phyloP scores from a whole-genome alignment of 2,888 invertebrate genomes.

The Pollenia labialis region DNA sequence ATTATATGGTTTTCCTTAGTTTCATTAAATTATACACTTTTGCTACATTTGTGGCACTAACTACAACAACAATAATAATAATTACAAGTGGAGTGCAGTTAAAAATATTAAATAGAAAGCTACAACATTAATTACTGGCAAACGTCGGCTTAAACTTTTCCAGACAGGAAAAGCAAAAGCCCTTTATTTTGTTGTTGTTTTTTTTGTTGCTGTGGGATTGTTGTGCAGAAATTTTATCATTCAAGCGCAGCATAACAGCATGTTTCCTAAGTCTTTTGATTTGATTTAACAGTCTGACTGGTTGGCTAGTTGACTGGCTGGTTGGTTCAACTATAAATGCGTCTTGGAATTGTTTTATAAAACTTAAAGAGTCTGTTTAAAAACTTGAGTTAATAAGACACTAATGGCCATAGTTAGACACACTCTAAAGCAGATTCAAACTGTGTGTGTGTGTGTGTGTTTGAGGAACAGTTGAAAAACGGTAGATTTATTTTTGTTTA shows the following conservation, averaged over 20 bases:
- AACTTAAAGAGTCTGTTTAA: constrained; percentile 11
- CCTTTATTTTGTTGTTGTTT: not conserved
- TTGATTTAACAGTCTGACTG: constrained; percentile 29
- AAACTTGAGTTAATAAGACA: constrained; percentile 36
- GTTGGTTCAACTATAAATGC: not conserved
- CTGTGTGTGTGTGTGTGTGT: too few relatives aligned
- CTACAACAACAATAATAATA: not conserved
- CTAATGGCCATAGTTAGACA: constrained; percentile 46
- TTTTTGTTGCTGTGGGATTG: not conserved
- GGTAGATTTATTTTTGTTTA: not conserved
- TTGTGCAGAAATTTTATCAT: constrained; percentile 17
- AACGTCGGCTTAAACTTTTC: not conserved
- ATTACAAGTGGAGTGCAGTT: constrained; percentile 30
- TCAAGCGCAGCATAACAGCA: constrained; percentile 32
- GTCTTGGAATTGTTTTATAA: not conserved
- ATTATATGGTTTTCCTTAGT: constrained; percentile 10
- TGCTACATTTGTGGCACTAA: constrained; percentile 18
- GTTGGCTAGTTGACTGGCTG: not conserved
- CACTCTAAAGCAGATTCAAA: constrained; percentile 4
- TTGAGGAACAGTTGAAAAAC: constrained; percentile 12
- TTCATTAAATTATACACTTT: constrained; percentile 1
- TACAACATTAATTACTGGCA: constrained; percentile 26
- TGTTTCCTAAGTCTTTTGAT: constrained; percentile 61
- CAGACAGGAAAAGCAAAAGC: constrained; percentile 6
- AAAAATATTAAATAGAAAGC: constrained; percentile 48